These are phyloP conservation scores for Drosophila falleni DNA, from an alignment of 2,888 invertebrate species.

Conservation along the genomic window DNA sequence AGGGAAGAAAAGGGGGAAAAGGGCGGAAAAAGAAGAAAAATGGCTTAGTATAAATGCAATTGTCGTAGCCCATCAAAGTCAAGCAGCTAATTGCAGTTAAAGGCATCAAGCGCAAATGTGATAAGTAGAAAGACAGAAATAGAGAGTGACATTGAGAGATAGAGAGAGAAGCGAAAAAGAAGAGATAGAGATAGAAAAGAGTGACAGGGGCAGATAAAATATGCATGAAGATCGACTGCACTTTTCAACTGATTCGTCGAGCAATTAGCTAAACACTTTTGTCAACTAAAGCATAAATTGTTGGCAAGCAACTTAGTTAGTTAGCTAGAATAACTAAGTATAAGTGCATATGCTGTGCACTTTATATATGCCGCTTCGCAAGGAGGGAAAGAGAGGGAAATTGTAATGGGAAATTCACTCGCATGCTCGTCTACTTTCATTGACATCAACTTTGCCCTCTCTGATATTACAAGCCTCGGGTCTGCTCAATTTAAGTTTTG, in stretches of 20 bases:
- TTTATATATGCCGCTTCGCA: background rate
- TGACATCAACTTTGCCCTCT: slow-evolving; percentile 33
- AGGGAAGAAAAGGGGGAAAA: background rate
- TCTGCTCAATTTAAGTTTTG: slow-evolving; percentile 60
- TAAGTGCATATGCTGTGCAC: slow-evolving; percentile 11
- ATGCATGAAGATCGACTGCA: background rate
- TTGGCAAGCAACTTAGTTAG: slow-evolving; percentile 14
- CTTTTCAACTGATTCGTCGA: slow-evolving; percentile 2
- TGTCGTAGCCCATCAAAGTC: slow-evolving; percentile 6
- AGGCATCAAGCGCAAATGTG: background rate
- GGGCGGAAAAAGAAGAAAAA: background rate
- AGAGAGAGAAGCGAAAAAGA: no score
- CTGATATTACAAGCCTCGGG: slow-evolving; percentile 16
- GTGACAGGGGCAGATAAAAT: background rate
- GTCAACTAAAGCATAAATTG: slow-evolving; percentile 11
- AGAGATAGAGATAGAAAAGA: no score
- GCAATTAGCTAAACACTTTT: slow-evolving; percentile 17
- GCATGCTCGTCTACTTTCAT: slow-evolving; percentile 3
- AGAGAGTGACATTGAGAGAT: no score
- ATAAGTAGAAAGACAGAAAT: background rate
- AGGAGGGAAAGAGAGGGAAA: background rate
- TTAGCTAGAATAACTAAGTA: slow-evolving; percentile 7
- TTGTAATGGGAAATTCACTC: background rate
- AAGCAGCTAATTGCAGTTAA: slow-evolving; percentile 11
- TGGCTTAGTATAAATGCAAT: background rate